Conservation (phyloP, 2,888 invertebrate genomes). For the Athalia cordata region DNA sequence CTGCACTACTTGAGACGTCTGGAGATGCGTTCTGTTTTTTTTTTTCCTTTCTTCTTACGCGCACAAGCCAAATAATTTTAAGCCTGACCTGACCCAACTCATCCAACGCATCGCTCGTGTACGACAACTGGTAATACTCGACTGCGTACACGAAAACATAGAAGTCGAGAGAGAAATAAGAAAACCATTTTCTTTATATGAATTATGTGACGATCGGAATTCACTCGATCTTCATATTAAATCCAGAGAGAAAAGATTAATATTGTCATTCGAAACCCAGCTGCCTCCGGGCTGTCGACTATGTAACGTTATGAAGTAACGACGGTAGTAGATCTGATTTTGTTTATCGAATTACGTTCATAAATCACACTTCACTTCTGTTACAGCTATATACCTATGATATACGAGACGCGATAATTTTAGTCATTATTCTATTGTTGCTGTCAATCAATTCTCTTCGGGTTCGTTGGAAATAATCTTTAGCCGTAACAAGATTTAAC, state of each 20-base stretch:
- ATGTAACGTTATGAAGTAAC: not conserved
- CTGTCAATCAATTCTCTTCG: slow-evolving; percentile 39
- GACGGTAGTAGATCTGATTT: slow-evolving; percentile 14
- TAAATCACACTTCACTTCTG: not conserved
- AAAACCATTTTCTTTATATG: too few relatives aligned
- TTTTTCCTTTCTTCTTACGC: not conserved
- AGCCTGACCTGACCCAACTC: too few relatives aligned
- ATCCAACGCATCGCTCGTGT: too few relatives aligned
- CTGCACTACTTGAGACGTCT: not conserved
- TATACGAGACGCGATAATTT: not conserved
- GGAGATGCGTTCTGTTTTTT: not conserved
- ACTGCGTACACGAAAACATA: too few relatives aligned
- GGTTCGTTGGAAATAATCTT: slow-evolving; percentile 12
- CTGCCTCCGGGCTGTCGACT: not conserved
- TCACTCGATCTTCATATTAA: too few relatives aligned
- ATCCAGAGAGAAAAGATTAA: not conserved
- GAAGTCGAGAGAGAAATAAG: too few relatives aligned
- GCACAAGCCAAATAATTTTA: not conserved
- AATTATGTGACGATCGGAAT: too few relatives aligned
- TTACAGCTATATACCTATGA: not conserved
- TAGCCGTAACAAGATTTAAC: slow-evolving; percentile 11
- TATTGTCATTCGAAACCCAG: slow-evolving; percentile 1
- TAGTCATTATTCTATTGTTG: slow-evolving; percentile 35
- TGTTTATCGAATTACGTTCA: slow-evolving; percentile 17
- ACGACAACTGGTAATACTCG: too few relatives aligned